Evolutionary conservation across 2,888 invertebrate species (phyloP).

Genomic region (Apotomis betuletana): DNA sequence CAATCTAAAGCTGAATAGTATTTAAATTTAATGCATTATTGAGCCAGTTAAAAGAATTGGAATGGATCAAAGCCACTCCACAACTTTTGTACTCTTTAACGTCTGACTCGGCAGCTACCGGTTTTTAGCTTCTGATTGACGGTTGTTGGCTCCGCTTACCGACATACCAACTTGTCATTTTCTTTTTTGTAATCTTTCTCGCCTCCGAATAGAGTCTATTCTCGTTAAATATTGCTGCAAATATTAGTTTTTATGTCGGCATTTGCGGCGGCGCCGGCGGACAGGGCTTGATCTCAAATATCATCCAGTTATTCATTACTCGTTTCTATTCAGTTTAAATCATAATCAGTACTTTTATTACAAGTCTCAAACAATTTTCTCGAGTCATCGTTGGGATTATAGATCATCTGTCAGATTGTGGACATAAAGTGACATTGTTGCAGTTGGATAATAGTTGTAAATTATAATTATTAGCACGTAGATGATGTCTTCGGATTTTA

Average conservation of each 20-base stretch:
- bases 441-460: slow-evolving; percentile 20
- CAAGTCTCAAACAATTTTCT: slow-evolving; percentile 44
- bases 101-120: slow-evolving; percentile 79
- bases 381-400: slow-evolving; percentile 58
- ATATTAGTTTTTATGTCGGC: slow-evolving; percentile 53
- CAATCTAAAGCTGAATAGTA: slow-evolving; percentile 27
- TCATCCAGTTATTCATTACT: slow-evolving; percentile 82
- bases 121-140: slow-evolving; percentile 83
- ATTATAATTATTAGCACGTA: slow-evolving; percentile 14
- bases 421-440: slow-evolving; percentile 18
- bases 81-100: slow-evolving; percentile 75
- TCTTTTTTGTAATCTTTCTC: slow-evolving; percentile 45
- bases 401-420: slow-evolving; percentile 55
- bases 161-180: slow-evolving; percentile 56
- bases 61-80: slow-evolving; percentile 60
- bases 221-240: slow-evolving; percentile 44
- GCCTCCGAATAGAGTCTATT: slow-evolving; percentile 48
- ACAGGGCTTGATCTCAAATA: slow-evolving; percentile 78
- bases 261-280: slow-evolving; percentile 78
- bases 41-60: slow-evolving; percentile 48
- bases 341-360: slow-evolving; percentile 70
- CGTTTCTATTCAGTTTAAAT: slow-evolving; percentile 78
- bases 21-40: slow-evolving; percentile 36
- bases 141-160: slow-evolving; percentile 81
- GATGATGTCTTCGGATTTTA: slow-evolving; percentile 17